phyloP scores from a whole-genome alignment of 2,113 vertebrate species.

The Tetrax tetrax region DNA sequence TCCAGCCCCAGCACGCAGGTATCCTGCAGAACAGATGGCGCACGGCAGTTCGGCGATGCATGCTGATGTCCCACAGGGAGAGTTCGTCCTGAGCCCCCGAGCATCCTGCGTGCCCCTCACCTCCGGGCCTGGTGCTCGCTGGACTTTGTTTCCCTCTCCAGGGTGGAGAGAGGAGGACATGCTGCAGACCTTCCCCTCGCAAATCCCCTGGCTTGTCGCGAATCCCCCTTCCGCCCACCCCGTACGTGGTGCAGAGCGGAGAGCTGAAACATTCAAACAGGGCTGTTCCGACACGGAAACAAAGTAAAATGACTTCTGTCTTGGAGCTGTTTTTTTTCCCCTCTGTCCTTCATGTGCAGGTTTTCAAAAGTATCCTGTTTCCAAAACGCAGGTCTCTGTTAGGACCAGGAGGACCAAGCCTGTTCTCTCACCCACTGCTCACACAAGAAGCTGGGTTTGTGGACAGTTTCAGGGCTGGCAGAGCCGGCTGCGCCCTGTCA shows the following conservation, averaged over 20 bases:
- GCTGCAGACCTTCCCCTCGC: not conserved
- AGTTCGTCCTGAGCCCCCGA: no score
- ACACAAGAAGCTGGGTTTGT: rapidly evolving
- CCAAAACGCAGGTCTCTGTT: not conserved
- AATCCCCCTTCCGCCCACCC: not conserved
- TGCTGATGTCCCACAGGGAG: rapidly evolving
- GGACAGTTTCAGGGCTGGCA: not conserved
- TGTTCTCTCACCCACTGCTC: rapidly evolving
- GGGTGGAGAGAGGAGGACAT: not conserved
- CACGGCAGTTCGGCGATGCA: rapidly evolving
- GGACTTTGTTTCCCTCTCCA: rapidly evolving
- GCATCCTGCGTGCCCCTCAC: not conserved
- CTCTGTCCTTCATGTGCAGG: not conserved
- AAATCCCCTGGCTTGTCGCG: rapidly evolving
- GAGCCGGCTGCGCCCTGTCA: rapidly evolving
- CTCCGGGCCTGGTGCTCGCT: rapidly evolving
- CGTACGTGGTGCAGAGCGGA: rapidly evolving
- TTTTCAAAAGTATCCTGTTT: not conserved
- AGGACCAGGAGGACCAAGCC: not conserved
- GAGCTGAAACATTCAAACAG: not conserved
- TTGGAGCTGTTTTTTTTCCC: not conserved
- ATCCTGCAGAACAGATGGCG: not conserved
- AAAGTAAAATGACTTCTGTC: not conserved
- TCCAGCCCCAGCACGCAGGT: rapidly evolving
- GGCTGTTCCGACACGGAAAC: not conserved